Conservation (phyloP, 2,888 invertebrate genomes). For the Candidula unifasciata region DNA sequence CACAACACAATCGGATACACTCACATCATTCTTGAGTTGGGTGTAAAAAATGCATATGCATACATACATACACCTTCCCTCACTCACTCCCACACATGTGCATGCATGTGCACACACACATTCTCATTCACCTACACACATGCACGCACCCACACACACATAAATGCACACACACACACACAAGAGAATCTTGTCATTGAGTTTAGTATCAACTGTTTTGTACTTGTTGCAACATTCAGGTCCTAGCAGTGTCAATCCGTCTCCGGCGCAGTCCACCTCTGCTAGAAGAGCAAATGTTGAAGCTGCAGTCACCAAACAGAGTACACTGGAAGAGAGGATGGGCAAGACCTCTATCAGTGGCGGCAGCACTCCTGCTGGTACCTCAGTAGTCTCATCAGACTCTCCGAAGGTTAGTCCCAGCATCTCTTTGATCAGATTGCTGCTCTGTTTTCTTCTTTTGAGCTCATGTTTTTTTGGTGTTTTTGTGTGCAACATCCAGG, state of each 20-base stretch:
- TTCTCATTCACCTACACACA: too few species aligned
- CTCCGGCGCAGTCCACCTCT: constrained; percentile 63
- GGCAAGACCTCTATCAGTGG: constrained; percentile 68
- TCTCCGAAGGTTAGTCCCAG: constrained; percentile 65
- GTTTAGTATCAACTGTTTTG: too few species aligned
- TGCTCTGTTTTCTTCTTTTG: neutral
- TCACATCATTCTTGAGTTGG: too few species aligned
- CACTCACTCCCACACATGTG: too few species aligned
- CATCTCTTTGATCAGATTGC: neutral
- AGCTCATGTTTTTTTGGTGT: neutral
- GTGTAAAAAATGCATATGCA: too few species aligned
- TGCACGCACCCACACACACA: too few species aligned
- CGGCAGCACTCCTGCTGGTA: constrained; percentile 18
- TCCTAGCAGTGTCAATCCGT: constrained; percentile 60
- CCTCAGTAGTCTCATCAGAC: constrained; percentile 59
- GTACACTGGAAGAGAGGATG: constrained; percentile 68
- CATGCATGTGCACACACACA: too few species aligned
- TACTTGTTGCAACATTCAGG: constrained; percentile 35
- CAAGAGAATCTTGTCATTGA: too few species aligned
- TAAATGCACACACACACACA: too few species aligned
- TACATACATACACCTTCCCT: too few species aligned
- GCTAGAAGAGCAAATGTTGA: constrained; percentile 68
- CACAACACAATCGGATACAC: too few species aligned
- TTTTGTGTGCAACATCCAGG: neutral
- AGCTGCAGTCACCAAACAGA: constrained; percentile 70